Evolutionary conservation across 2,888 invertebrate species (phyloP).

Genomic region (Orthonevra nobilis): DNA sequence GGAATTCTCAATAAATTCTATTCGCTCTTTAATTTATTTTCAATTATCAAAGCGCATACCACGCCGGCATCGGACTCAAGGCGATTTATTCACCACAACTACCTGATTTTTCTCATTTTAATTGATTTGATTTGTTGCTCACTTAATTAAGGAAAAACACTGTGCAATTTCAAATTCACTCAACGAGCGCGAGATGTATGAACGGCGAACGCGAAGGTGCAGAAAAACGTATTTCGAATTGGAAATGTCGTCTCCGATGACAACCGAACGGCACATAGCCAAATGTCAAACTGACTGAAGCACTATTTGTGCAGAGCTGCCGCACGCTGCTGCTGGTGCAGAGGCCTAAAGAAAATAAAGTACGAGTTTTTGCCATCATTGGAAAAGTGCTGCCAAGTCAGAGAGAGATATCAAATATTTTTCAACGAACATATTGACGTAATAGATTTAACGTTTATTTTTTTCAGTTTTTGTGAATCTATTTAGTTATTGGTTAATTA

Average conservation of each 20-base stretch:
- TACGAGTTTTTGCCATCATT: too few relatives aligned
- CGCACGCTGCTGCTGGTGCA: too few relatives aligned
- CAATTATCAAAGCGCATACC: slow-evolving; percentile 7
- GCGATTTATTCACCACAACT: slow-evolving; percentile 8
- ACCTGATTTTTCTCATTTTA: slow-evolving; percentile 52
- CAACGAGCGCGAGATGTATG: slow-evolving; percentile 28
- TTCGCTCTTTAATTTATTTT: too few relatives aligned
- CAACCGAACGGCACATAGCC: slow-evolving; percentile 48
- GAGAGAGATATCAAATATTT: background rate
- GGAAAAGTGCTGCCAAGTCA: too few relatives aligned
- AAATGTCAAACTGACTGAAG: slow-evolving; percentile 64
- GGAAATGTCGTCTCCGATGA: background rate
- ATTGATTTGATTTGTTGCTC: slow-evolving; percentile 45
- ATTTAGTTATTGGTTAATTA: too few relatives aligned
- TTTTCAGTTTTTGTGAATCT: too few relatives aligned
- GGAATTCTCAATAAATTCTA: too few relatives aligned
- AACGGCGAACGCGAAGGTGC: slow-evolving; percentile 12
- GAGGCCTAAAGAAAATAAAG: too few relatives aligned
- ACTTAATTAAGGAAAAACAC: slow-evolving; percentile 12
- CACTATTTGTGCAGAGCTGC: slow-evolving; percentile 40
- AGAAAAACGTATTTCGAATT: slow-evolving; percentile 5
- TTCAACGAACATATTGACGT: too few relatives aligned
- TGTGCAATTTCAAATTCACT: slow-evolving; percentile 29
- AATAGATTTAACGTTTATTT: too few relatives aligned
- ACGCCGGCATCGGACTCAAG: slow-evolving; percentile 1